Evolutionary conservation across 2,113 vertebrate genomes (phyloP).

Genomic region (Hydrolagus affinis): DNA sequence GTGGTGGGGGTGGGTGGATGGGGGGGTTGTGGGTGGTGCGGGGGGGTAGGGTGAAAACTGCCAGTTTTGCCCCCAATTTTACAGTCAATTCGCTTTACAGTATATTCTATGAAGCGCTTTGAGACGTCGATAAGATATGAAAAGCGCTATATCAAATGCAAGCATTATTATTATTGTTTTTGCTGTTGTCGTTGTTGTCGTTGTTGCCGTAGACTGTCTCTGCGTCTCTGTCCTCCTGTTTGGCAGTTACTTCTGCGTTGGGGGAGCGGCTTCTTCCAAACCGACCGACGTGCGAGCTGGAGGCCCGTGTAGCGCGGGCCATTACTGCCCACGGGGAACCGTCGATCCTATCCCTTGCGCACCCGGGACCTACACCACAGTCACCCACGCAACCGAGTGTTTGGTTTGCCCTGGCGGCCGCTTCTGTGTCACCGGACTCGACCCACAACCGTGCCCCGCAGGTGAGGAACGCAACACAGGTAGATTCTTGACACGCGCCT

Average conservation of each 20-base stretch:
- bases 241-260: constrained; percentile 55
- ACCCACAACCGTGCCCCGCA: constrained; percentile 61
- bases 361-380: constrained; percentile 59
- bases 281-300: constrained; percentile 56
- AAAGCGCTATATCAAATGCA: too few relatives aligned
- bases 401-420: constrained; percentile 64
- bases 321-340: constrained; percentile 64
- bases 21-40: too few relatives aligned
- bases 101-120: too few relatives aligned
- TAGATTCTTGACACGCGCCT: too few relatives aligned
- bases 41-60: too few relatives aligned
- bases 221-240: constrained; percentile 16
- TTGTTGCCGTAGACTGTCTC: background rate
- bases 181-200: background rate
- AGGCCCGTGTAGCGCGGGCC: constrained; percentile 55
- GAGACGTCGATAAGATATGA: too few relatives aligned
- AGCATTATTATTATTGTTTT: too few relatives aligned
- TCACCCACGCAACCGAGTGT: constrained; percentile 55
- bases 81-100: too few relatives aligned
- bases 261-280: constrained; percentile 46
- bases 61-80: too few relatives aligned
- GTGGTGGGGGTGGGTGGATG: too few relatives aligned
- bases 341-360: constrained; percentile 51
- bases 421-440: constrained; percentile 60
- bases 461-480: constrained; percentile 52